Evolutionary conservation across 2,113 vertebrate genomes (phyloP).

Genomic region (Budorcas taxicolor): DNA sequence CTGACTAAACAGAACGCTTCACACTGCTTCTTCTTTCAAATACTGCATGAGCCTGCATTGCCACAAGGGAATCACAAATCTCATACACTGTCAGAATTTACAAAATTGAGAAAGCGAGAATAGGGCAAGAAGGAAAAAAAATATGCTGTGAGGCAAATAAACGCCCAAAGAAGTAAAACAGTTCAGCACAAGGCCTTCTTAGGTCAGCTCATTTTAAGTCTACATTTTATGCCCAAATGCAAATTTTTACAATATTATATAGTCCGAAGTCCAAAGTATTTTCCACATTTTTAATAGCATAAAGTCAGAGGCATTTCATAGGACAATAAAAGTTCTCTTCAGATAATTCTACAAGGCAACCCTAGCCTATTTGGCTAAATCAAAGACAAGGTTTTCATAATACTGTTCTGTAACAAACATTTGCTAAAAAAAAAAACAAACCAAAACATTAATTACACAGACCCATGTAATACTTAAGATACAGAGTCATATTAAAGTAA

Average conservation of each 20-base stretch:
- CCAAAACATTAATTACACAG: neutral
- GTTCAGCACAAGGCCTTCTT: slow-evolving; percentile 23
- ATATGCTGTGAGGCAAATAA: slow-evolving; percentile 18
- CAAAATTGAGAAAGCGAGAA: slow-evolving; percentile 35
- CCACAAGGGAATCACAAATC: slow-evolving; percentile 34
- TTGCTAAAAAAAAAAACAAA: neutral
- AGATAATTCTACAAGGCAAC: neutral
- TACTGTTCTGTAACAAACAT: neutral
- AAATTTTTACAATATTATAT: slow-evolving; percentile 33
- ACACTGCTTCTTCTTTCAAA: neutral
- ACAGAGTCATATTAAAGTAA: neutral
- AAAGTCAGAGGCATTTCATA: slow-evolving; percentile 31
- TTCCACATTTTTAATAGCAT: slow-evolving; percentile 31
- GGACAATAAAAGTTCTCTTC: slow-evolving; percentile 18
- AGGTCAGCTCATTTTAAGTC: slow-evolving; percentile 56
- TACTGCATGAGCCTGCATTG: neutral
- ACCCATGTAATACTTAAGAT: neutral
- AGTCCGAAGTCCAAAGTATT: slow-evolving; percentile 37
- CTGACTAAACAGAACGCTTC: neutral
- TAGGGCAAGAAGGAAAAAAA: slow-evolving; percentile 11
- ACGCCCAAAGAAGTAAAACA: neutral
- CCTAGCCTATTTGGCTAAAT: neutral
- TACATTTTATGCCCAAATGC: slow-evolving; percentile 47
- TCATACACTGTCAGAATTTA: slow-evolving; percentile 52
- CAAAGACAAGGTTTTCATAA: neutral